Percentiles rank a stretch among this genome's conserved stretches.
phyloP scores from a whole-genome alignment of 2,888 invertebrate species.

The Xiphydria camelus region DNA sequence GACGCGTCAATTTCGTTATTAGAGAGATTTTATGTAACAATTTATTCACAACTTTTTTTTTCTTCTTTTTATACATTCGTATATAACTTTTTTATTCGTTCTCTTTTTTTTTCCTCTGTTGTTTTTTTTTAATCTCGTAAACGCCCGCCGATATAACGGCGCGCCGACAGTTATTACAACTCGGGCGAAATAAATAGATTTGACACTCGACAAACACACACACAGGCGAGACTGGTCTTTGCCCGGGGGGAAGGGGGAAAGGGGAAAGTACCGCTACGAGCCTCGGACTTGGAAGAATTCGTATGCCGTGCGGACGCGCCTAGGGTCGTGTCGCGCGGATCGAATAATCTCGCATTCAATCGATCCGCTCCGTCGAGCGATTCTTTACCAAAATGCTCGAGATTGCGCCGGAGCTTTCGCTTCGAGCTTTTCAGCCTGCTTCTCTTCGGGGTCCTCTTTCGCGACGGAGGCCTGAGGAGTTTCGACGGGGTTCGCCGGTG shows the following conservation, averaged over 20 bases:
- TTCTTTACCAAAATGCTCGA: constrained; percentile 4
- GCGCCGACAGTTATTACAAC: too few relatives aligned
- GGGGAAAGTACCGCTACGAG: constrained; percentile 42
- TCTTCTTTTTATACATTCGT: constrained; percentile 13
- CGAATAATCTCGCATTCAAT: not conserved
- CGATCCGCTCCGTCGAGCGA: constrained; percentile 13
- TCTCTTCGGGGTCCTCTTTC: not conserved
- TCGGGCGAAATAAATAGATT: constrained; percentile 30
- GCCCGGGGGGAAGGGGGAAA: too few relatives aligned
- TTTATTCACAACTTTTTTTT: constrained; percentile 43
- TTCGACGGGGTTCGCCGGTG: constrained; percentile 8
- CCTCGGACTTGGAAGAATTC: constrained; percentile 29
- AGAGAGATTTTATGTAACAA: constrained; percentile 54
- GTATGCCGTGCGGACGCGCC: constrained; percentile 19
- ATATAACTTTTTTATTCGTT: constrained; percentile 22
- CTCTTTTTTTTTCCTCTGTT: constrained; percentile 13
- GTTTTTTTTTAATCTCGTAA: constrained; percentile 19
- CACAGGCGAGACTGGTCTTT: constrained; percentile 44
- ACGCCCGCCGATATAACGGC: too few relatives aligned
- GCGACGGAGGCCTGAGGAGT: not conserved
- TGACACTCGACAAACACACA: constrained; percentile 14
- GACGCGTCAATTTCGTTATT: too few relatives aligned
- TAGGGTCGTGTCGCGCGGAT: constrained; percentile 15
- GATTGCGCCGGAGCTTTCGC: not conserved
- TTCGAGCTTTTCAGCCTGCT: constrained; percentile 12